Evolutionary conservation across 2,888 invertebrate genomes (phyloP).

Genomic region (Xestoiulus laeticollis): DNA sequence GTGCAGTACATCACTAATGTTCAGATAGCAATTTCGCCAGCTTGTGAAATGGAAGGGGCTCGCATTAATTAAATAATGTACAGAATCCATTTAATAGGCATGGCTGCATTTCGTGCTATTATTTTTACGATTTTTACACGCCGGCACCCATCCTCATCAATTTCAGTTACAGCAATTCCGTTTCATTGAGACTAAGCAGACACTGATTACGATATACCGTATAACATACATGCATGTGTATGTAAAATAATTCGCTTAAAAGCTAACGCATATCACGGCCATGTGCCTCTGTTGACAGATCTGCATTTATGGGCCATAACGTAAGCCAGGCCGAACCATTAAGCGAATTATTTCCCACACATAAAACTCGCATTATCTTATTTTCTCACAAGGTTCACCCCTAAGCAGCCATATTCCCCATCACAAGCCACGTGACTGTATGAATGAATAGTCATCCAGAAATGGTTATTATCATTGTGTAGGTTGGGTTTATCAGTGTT

Average conservation of each 20-base stretch:
- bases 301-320: slow-evolving; percentile 9
- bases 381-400: not conserved
- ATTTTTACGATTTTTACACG: slow-evolving; percentile 1
- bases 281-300: not conserved
- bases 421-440: not conserved
- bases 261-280: not conserved
- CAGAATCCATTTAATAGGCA: not conserved
- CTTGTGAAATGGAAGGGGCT: too few species aligned
- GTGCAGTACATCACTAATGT: not conserved
- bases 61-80: slow-evolving; percentile 9
- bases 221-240: not conserved
- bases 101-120: not conserved
- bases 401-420: not conserved
- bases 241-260: not conserved
- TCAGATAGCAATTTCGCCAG: not conserved
- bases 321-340: not conserved
- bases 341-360: slow-evolving; percentile 1
- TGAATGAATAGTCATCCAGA: not conserved
- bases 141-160: not conserved
- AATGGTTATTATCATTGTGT: not conserved
- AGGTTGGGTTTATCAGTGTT: not conserved
- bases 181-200: not conserved
- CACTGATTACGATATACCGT: not conserved
- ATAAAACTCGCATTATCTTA: slow-evolving; percentile 1
- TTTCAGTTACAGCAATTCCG: not conserved